phyloP scores from a whole-genome alignment of 2,113 vertebrate species.

The Sminthopsis crassicaudata region DNA sequence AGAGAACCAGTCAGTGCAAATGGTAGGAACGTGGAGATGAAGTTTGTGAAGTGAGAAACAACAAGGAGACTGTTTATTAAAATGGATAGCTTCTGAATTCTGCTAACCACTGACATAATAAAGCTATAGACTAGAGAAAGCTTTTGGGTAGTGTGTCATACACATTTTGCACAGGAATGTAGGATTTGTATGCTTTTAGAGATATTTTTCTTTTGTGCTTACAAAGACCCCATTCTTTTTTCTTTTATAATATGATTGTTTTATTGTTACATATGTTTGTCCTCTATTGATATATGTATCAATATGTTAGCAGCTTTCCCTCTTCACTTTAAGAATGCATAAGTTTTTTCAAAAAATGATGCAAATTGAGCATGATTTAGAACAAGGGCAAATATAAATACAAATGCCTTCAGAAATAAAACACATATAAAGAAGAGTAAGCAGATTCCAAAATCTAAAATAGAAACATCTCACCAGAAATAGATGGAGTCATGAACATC shows the following conservation, averaged over 20 bases:
- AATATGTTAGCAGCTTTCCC: conserved; percentile 2
- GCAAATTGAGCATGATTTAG: conserved; percentile 14
- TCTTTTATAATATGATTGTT: neutral
- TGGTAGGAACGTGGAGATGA: neutral
- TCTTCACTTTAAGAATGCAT: conserved; percentile 32
- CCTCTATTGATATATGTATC: conserved; percentile 27
- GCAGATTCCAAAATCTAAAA: conserved; percentile 22
- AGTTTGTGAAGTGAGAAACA: neutral
- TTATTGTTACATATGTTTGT: conserved; percentile 26
- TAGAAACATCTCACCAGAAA: conserved; percentile 44
- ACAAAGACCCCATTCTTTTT: neutral
- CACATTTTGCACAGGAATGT: neutral
- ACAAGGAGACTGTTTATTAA: neutral
- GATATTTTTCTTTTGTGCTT: neutral
- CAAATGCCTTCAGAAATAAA: conserved; percentile 47
- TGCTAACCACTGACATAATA: neutral
- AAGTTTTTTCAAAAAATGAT: conserved; percentile 7
- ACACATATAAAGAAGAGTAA: conserved; percentile 40
- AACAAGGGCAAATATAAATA: conserved; percentile 33
- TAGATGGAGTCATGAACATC: conserved; percentile 14
- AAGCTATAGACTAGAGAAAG: conserved; percentile 27
- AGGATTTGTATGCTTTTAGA: neutral
- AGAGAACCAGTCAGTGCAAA: neutral
- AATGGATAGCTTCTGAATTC: conserved; percentile 30
- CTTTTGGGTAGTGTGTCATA: neutral